Base-by-base conservation (phyloP, 2,113 vertebrate genomes). In the Opisthocomus hoazin region DNA sequence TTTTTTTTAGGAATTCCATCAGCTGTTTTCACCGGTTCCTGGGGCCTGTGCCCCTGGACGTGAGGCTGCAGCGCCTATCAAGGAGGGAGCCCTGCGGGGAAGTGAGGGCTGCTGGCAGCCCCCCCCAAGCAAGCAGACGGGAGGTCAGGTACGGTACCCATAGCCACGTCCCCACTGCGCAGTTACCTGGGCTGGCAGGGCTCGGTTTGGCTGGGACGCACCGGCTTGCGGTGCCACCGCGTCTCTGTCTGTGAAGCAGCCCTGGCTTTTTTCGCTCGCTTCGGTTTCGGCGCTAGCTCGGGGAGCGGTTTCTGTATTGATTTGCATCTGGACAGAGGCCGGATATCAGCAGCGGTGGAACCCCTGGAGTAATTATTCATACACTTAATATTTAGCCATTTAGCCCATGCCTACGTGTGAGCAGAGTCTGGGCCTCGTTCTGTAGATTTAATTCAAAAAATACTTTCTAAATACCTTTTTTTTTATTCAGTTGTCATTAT, bases 151-250 rank as follows among this genome's bases (percentile, higher is more conserved):
- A 48, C 3, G 7, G 50, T 15, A 13, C 12, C 30, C 11, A 45
- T 7, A 36, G 68, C 43, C 26, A 6, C n/a, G 7, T 58, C 61
- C 43, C 43, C 8, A 1, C 46, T 12, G 58, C 68, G 50, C 41
- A 22, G 51, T n/a, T 18, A 15, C 4, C 37, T 17, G 45, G 68
- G 15, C 46, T 39, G 16, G n/a, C 64, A 36, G 21, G 57, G 39
- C 37, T 90, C 5, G 4, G 23, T 18, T 39, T 80, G 66, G 17
- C 5, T 69, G 0, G 2, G 19, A 32, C 45, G 10, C 10, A 23
- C 30, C 2, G 0, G 19, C 30, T 64, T 43, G 21, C 30, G 30
- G 39, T 27, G 58, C 86, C 0, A 0, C 48, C 79, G 37, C 20
- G 63, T 36, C 54, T 76, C 75, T 41, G 6, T 10, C 48, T 9